Evolutionary conservation across 2,797 vertebrate species (phyloP), one percentile per base, ranked within the genome.

Genomic region (Poeciliopsis gracilis): DNA sequence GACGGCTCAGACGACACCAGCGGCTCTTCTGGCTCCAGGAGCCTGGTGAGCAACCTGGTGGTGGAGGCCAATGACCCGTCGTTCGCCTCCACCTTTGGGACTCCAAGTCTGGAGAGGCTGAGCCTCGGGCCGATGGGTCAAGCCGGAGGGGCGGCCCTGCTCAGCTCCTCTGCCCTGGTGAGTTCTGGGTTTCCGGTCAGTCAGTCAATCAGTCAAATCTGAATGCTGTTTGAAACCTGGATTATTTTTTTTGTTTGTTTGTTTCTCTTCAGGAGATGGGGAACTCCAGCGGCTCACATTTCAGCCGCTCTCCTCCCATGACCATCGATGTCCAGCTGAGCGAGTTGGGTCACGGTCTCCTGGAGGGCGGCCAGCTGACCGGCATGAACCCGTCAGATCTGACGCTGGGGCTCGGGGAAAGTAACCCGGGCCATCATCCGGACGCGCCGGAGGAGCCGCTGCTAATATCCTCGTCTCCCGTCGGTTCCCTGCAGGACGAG

Each of bases 341-440:
- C 10, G 97, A 97, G 84, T 96, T 97, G 51, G 95, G 95, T 84
- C 96, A 97, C 7, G 88, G 95, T 70, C 95, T 98, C 41, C 84
- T 97, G 87, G 96, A 95, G 43, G 96, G 97, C 81, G 93, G 93
- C 87, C 97, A 97, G 49, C 90, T 98, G 78, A 95, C 94, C 59
- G 97, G 97, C 46, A 98, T 98, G 33, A 97, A 98, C 92, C 97
- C 97, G 63, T 96, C 97, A 1, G 97, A 97, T 90, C 94, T 98
- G 77, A 95, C 97, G 3, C 94, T 98, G 75, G 97, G 96, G 82
- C 95, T 98, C 10, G 96, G 96, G 4, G 93, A 93, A 9, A 94
- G 94, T 33, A 90, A 92, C 78, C 96, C 97, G 28, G 85, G 96
- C 41, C 93, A 94, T 36, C 96, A 94, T 83, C 90, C 91, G 1